phyloP scores from a whole-genome alignment of 2,797 vertebrate genomes.

The Phalloptychus januarius region DNA sequence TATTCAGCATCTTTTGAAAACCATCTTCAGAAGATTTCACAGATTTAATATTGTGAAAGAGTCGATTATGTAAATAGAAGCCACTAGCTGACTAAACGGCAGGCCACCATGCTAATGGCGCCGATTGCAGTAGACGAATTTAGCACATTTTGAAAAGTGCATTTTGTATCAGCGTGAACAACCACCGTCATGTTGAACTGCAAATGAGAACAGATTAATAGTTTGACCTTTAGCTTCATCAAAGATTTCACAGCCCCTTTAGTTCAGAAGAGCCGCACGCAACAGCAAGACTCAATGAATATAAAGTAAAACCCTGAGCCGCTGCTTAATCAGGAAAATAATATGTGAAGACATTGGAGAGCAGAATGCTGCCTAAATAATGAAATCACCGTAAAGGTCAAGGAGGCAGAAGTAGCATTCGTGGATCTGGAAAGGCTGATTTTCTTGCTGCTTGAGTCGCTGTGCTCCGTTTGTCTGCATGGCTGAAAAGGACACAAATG shows the following conservation, averaged over 20 bases:
- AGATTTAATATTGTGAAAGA: background rate
- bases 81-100: background rate
- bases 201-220: background rate
- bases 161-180: background rate
- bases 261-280: background rate
- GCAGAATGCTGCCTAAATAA: constrained; percentile 3
- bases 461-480: constrained; percentile 19
- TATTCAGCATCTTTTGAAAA: background rate
- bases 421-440: background rate
- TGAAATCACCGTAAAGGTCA: constrained; percentile 30
- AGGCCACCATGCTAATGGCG: background rate
- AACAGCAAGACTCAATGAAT: background rate
- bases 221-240: constrained; percentile 5
- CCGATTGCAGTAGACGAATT: background rate
- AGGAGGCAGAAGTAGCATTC: background rate
- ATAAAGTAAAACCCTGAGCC: background rate
- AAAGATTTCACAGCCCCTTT: background rate
- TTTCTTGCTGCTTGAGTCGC: constrained; percentile 4
- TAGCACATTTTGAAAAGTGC: background rate
- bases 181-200: background rate
- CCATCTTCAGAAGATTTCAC: background rate
- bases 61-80: background rate
- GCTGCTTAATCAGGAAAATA: background rate
- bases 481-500: constrained; percentile 31
- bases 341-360: background rate